Evolutionary conservation across 2,888 invertebrate species (phyloP), one percentile per base, ranked within the genome.

Genomic region (Crematogaster levior): DNA sequence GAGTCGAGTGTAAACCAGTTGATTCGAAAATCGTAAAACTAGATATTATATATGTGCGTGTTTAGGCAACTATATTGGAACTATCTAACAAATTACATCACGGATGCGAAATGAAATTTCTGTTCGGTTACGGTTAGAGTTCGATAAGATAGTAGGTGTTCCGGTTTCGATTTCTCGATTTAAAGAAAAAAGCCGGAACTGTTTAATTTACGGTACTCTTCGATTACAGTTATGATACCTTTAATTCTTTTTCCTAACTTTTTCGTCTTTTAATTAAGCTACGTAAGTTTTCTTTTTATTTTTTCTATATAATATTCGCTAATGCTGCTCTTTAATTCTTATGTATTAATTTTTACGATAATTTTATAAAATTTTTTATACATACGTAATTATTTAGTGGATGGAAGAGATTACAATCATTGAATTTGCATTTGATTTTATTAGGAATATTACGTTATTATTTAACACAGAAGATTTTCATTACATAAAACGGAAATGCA

Each of bases 201-300:
- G 30, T 60, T 73, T 73, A 73, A 30, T 1, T 60, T 73, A 30
- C 60, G 43, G 60, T 73, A 73, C 43, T 46, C 18, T 15, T 27
- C 46, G 10, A 46, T 73, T 73, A 46, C 73, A 34, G 60, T 73
- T 73, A 70, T 1, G n/a, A 9, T 15, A 34, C 1, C n/a, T 46
- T 24, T 18, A n/a, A 3, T 43, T 56, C 12, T 40, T 53, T 12
- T 51, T 34, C 51, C 3, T 56, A 9, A n/a, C 18, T 6, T 40
- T 56, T 56, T 56, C 4, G 7, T 56, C 37, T 53, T 40, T 72
- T 27, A 27, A 24, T 37, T 53, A 18, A 40, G 15, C 18, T 30
- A 30, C 12, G 24, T 43, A 27, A 27, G 9, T 24, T 24, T 65
- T 43, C 15, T 27, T 43, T 27, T 24, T 27, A 46, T n/a, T 12